Conservation (phyloP, 2,113 vertebrate genomes). For the Odocoileus virginianus region DNA sequence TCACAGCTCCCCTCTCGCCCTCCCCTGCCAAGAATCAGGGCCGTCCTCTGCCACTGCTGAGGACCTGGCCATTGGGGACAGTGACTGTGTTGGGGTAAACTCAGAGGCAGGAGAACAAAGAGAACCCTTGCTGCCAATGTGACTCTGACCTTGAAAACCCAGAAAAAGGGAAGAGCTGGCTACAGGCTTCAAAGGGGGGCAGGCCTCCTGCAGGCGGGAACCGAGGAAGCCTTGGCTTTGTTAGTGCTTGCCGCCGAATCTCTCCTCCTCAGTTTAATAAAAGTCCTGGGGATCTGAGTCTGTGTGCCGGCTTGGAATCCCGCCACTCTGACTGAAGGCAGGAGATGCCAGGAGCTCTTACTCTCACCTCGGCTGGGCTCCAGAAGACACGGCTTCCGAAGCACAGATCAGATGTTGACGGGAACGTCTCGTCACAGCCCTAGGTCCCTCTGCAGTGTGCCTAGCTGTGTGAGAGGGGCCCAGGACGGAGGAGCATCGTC, state of each 20-base stretch:
- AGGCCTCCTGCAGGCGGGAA: constrained; percentile 60
- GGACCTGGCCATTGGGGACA: constrained; percentile 47
- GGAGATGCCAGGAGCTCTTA: background rate
- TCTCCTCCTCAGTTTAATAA: constrained; percentile 70
- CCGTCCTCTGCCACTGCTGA: constrained; percentile 1
- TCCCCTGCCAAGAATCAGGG: background rate
- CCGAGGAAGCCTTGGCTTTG: constrained; percentile 72
- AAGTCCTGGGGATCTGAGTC: constrained; percentile 50
- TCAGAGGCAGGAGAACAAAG: constrained; percentile 62
- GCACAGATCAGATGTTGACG: background rate
- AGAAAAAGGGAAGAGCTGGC: constrained; percentile 67
- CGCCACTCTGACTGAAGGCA: constrained; percentile 33
- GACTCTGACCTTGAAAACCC: constrained; percentile 76
- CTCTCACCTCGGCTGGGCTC: background rate
- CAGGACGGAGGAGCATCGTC: background rate
- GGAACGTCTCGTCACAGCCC: background rate
- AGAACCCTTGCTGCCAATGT: constrained; percentile 46
- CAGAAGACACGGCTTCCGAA: background rate
- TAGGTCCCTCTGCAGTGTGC: background rate
- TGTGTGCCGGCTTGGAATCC: constrained; percentile 71
- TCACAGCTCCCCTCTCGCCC: background rate
- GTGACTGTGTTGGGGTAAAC: constrained; percentile 63
- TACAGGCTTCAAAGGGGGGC: constrained; percentile 73
- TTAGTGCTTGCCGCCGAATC: constrained; percentile 71
- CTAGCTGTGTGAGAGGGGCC: background rate